Evolutionary conservation across 2,888 invertebrate species (phyloP), one percentile per base, ranked within the genome.

Genomic region (Hirtodrosophila cameraria): DNA sequence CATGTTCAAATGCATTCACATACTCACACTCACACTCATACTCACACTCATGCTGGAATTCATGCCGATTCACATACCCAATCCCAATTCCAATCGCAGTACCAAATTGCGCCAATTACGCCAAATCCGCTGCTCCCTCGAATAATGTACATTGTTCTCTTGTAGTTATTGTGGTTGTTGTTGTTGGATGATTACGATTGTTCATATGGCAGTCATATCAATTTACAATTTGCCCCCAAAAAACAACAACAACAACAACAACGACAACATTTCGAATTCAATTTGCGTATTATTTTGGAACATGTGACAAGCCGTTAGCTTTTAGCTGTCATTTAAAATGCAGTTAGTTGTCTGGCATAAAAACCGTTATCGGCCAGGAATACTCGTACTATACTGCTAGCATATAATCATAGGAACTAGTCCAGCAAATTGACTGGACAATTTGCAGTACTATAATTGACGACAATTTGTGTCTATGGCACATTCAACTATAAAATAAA

Each of bases 81-180:
- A 18, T 16, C 7, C n/a, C 57, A 49, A 49, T 55, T 39, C 61
- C 73, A 70, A 68, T 59, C 53, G 57, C 62, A 61, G 62, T 30
- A 39, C 68, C 42, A 81, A 77, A 76, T 83, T 73, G 77, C 63
- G 74, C 39, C 84, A 78, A 78, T 83, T 78, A 78, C 77, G 62
- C 39, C 55, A 43, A 80, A 80, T 80, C 66, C 76, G 75, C 53
- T 65, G 64, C 60, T 75, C 50, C 75, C 65, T 54, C 57, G 11
- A 20, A 23, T 46, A 72, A 43, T 30, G 46, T 48, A 39, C 52
- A 66, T 59, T 65, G 59, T 66, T 52, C 52, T 18, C 50, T 68
- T 53, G 54, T 58, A 46, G 46, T 43, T 50, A 45, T 31, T 43
- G 31, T 38, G 30, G 46, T 33, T 27, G 28, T 11, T 41, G 28